These are phyloP conservation scores for Ferrisia virgata DNA, from an alignment of 2,888 invertebrate genomes.

Conservation along the genomic window DNA sequence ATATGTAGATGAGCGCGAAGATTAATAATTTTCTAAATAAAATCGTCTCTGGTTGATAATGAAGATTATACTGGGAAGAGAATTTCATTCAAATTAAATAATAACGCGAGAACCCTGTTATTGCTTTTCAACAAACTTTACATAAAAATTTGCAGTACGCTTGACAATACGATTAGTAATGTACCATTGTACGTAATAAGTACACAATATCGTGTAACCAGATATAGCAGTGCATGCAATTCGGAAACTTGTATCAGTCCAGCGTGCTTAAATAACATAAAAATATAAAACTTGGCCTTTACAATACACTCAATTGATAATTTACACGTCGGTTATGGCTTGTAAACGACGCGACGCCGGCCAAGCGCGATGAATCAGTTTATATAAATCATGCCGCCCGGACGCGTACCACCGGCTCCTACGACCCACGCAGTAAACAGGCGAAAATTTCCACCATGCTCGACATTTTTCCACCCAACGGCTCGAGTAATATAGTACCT, in stretches of 20 bases:
- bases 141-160: too few species aligned
- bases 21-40: too few species aligned
- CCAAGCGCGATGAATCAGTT: background rate
- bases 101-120: too few species aligned
- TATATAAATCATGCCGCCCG: background rate
- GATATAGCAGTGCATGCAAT: background rate
- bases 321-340: slow-evolving; percentile 12
- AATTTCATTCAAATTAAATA: too few species aligned
- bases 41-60: background rate
- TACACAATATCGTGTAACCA: background rate
- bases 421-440: too few species aligned
- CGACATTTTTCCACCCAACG: background rate
- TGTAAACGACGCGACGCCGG: background rate
- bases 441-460: background rate
- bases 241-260: background rate
- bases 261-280: background rate
- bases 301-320: background rate
- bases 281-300: background rate
- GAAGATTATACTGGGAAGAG: too few species aligned
- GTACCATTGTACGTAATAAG: too few species aligned
- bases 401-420: too few species aligned
- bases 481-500: background rate
- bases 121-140: too few species aligned
- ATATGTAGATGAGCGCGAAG: background rate
- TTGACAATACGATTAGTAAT: too few species aligned